phyloP scores from a whole-genome alignment of 2,113 vertebrate genomes.

The Labeo catla region DNA sequence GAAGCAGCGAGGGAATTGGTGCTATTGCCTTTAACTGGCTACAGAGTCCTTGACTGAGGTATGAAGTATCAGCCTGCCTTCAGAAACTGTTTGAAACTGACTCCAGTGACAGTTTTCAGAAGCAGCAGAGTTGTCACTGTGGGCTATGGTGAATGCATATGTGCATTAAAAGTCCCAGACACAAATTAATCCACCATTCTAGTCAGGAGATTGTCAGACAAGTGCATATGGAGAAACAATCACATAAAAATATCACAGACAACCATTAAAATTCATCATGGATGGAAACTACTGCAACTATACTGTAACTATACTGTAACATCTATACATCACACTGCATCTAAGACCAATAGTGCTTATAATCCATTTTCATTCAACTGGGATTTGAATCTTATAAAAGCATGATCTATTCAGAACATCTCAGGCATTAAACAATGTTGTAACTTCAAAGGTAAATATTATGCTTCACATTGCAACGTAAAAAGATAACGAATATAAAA shows the following conservation, averaged over 20 bases:
- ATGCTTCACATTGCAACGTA: neutral
- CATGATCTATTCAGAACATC: neutral
- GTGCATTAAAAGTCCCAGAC: neutral
- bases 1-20: neutral
- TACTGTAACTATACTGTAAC: neutral
- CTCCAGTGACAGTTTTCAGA: neutral
- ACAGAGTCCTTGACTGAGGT: conserved; percentile 7
- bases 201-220: neutral
- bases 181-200: neutral
- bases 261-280: neutral
- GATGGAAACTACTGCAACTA: too few relatives aligned
- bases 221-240: neutral
- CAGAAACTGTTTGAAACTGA: neutral
- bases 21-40: neutral
- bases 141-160: neutral
- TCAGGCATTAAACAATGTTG: neutral
- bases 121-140: neutral
- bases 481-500: neutral
- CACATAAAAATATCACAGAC: neutral
- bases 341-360: neutral
- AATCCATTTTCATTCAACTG: neutral
- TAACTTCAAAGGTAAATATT: neutral
- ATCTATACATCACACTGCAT: neutral
- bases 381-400: neutral
- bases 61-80: neutral